Percentiles rank a stretch among this genome's conserved stretches.
Evolutionary conservation across 2,797 vertebrate species (phyloP).

Genomic region (Moxostoma hubbsi): DNA sequence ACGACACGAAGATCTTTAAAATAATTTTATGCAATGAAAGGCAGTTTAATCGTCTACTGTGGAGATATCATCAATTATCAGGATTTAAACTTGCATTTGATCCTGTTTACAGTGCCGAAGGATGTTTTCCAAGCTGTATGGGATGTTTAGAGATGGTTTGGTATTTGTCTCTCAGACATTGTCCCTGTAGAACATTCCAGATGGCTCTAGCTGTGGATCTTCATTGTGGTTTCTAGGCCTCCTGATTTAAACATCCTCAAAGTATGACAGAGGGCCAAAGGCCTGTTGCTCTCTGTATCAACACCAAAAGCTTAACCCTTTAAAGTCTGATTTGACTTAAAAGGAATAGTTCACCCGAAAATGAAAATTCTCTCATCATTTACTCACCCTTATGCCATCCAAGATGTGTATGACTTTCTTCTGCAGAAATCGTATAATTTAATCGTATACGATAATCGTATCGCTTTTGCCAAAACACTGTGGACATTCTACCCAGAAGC

Average conservation of each 20-base stretch:
- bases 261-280: conserved; percentile 40
- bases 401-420: no score
- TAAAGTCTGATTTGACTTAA: background rate
- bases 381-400: no score
- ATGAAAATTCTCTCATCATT: no score
- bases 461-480: no score
- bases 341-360: no score
- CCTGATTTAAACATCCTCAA: conserved; percentile 38
- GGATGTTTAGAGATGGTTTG: conserved; percentile 37
- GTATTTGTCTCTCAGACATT: conserved; percentile 1
- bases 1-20: background rate
- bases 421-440: no score
- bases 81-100: conserved; percentile 5
- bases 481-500: no score
- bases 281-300: conserved; percentile 46
- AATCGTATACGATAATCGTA: no score
- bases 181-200: conserved; percentile 50
- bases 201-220: conserved; percentile 54
- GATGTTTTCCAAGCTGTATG: conserved; percentile 16
- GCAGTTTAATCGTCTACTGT: background rate
- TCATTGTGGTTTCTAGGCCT: conserved; percentile 39
- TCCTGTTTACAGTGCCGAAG: background rate
- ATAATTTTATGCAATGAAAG: background rate
- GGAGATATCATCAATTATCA: conserved; percentile 23
- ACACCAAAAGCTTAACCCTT: conserved; percentile 1